Evolutionary conservation across 2,888 invertebrate species (phyloP), one percentile per base, ranked within the genome.

Genomic region (Brachynemurus nebulosus): DNA sequence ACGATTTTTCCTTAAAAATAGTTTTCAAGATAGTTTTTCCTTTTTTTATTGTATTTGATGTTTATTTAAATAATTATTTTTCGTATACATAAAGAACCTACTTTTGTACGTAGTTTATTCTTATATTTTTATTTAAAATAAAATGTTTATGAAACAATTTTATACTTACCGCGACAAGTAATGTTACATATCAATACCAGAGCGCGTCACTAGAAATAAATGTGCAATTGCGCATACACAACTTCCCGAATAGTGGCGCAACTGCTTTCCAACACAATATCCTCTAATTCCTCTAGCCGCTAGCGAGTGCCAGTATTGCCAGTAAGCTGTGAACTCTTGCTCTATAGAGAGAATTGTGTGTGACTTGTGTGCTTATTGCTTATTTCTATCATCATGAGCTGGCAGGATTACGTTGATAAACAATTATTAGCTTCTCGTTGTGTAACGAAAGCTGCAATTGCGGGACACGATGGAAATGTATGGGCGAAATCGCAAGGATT

Each of bases 401-500:
- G 91, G 91, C 90, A 91, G 84, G 90, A 90, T 83, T 91, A 91
- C 78, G 86, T 91, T 72, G 90, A 90, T 76, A 90, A 89, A 78
- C 91, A 91, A 76, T 82, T 91, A 74, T 77, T 91, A 74, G 89
- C 89, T 67, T 89, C 90, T 69, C 82, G 83, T 70, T 90, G 89
- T 81, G 89, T 91, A 63, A 83, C 84, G 71, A 88, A 86, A 78
- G 91, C 90, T 62, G 89, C 88, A 65, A 91, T 91, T 70, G 88
- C 86, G 66, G 91, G 91, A 69, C 89, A 86, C 74, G 90, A 91
- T 69, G 91, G 91, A 66, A 88, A 86, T 72, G 77, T 90, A 66
- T 91, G 91, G 91, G 91, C 90, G 60, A 89, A 86, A 75, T 89
- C 89, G 50, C 88, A 83, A 57, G 85, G 80, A 69, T 91, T 91